phyloP scores from a whole-genome alignment of 2,113 vertebrate species.

The Indicator indicator region DNA sequence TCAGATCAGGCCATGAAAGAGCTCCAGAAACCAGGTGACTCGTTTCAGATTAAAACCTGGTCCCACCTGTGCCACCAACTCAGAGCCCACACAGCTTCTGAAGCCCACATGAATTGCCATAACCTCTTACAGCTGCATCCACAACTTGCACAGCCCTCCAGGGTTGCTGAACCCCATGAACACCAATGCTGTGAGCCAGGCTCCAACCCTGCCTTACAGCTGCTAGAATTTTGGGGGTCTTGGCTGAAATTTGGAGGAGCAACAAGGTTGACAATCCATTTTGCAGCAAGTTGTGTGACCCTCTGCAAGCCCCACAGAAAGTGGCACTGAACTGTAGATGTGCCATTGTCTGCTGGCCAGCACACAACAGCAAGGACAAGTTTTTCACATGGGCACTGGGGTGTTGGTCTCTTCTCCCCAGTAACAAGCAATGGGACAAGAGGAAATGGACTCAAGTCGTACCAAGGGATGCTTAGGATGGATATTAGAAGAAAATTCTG shows the following conservation, averaged over 20 bases:
- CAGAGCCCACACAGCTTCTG: neutral
- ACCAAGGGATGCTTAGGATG: too few relatives aligned
- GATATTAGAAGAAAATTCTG: too few relatives aligned
- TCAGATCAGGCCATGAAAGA: neutral
- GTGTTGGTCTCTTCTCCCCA: too few relatives aligned
- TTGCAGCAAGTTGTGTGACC: neutral
- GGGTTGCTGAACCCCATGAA: neutral
- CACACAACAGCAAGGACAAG: neutral
- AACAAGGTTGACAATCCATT: neutral
- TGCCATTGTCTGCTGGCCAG: neutral
- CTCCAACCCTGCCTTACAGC: neutral
- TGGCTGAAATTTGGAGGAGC: neutral
- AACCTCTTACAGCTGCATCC: neutral
- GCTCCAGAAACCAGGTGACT: neutral
- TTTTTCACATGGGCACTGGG: neutral
- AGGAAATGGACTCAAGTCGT: too few relatives aligned
- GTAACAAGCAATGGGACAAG: too few relatives aligned
- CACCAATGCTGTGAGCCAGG: rapidly evolving
- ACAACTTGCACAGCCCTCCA: neutral
- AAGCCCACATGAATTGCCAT: neutral
- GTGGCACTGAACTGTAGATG: rapidly evolving
- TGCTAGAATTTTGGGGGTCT: neutral
- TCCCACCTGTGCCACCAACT: rapidly evolving
- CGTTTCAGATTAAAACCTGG: neutral
- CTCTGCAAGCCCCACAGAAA: neutral